A percentile compares a stretch with the other conserved stretches of the same genome.
These are phyloP conservation scores for Adelges cooleyi DNA, from an alignment of 1,140 invertebrate species.

Conservation along the genomic window DNA sequence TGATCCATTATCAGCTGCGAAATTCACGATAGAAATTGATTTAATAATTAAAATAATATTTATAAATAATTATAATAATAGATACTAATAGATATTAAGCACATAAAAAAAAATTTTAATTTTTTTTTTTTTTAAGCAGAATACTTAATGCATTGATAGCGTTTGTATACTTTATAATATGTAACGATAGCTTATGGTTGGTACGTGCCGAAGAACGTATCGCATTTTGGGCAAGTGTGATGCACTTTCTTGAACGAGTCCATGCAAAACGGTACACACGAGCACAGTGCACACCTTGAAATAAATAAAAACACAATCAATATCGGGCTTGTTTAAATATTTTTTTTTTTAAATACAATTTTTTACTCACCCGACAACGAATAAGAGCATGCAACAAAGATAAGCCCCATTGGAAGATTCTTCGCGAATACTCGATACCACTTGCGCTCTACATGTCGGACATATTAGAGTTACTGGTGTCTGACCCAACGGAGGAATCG, in stretches of 20 bases:
- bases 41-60: too few relatives aligned
- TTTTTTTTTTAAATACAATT: too few relatives aligned
- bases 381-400: slow-evolving; percentile 27
- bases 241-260: slow-evolving; percentile 50
- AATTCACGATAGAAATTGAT: too few relatives aligned
- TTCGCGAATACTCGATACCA: slow-evolving; percentile 3
- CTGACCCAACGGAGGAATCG: slow-evolving; percentile 23
- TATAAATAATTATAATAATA: too few relatives aligned
- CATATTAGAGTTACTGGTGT: slow-evolving; percentile 20
- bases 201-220: slow-evolving; percentile 48
- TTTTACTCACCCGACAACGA: slow-evolving; percentile 27
- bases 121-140: too few relatives aligned
- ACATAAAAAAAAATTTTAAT: too few relatives aligned
- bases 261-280: slow-evolving; percentile 52
- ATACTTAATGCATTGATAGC: too few relatives aligned
- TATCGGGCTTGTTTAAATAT: too few relatives aligned
- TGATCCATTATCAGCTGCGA: too few relatives aligned
- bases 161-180: too few relatives aligned
- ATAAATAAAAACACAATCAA: not conserved
- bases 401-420: slow-evolving; percentile 21
- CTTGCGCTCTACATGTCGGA: slow-evolving; percentile 24
- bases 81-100: too few relatives aligned
- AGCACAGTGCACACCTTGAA: slow-evolving; percentile 44
- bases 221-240: slow-evolving; percentile 56
- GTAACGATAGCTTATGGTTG: too few relatives aligned